Conservation (phyloP, 2,797 vertebrate genomes). For the Tenualosa thibaudeaui region DNA sequence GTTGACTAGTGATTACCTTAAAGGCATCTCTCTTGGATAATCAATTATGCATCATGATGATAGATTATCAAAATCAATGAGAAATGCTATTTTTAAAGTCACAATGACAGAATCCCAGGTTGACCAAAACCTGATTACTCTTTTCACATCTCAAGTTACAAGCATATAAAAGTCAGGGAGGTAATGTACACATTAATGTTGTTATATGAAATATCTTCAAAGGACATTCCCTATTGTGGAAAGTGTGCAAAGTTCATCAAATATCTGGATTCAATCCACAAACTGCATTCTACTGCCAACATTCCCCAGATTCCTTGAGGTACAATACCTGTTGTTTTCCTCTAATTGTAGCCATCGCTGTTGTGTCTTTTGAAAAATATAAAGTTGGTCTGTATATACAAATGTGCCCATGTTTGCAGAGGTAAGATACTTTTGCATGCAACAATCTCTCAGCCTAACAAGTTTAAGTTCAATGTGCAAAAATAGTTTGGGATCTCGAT, state of each 20-base stretch:
- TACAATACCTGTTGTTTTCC: constrained; percentile 12
- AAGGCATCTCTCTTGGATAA: not conserved
- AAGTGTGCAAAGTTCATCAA: constrained; percentile 13
- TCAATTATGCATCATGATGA: not conserved
- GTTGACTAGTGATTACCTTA: not conserved
- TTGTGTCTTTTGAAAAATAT: constrained; percentile 23
- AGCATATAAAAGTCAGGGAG: constrained; percentile 15
- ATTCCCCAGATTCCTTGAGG: constrained; percentile 13
- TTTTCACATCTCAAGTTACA: constrained; percentile 7
- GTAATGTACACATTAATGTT: constrained; percentile 19
- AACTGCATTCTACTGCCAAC: constrained; percentile 5
- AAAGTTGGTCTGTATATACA: constrained; percentile 22
- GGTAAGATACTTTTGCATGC: constrained; percentile 28
- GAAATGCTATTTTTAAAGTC: not conserved
- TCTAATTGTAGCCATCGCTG: not conserved
- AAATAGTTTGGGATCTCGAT: constrained; percentile 42
- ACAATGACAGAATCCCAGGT: not conserved
- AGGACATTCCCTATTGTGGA: constrained; percentile 18
- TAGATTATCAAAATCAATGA: constrained; percentile 6
- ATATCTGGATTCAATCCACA: constrained; percentile 10
- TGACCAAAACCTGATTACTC: not conserved
- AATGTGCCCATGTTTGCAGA: constrained; percentile 30
- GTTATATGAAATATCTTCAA: not conserved
- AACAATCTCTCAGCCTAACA: constrained; percentile 22
- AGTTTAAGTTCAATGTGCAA: constrained; percentile 48